Percentiles rank a stretch among this genome's conserved stretches.
Evolutionary conservation across 2,113 vertebrate genomes (phyloP).

Genomic region (Orycteropus afer): DNA sequence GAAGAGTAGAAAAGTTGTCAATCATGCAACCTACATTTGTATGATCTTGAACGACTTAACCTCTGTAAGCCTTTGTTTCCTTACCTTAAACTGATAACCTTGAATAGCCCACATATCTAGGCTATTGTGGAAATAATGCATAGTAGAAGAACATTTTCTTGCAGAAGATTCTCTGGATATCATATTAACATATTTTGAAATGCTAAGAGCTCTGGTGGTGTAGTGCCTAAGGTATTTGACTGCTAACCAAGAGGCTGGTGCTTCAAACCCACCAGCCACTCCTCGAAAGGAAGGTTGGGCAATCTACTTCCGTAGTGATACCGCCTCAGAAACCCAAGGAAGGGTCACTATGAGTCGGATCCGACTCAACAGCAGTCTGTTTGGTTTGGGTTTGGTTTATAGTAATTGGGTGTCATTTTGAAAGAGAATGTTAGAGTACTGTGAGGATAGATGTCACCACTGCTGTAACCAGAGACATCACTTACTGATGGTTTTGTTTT

Average conservation of each 20-base stretch:
- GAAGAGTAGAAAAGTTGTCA: neutral
- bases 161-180: neutral
- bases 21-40: neutral
- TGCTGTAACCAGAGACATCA: neutral
- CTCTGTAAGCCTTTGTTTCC: neutral
- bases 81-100: neutral
- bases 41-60: neutral
- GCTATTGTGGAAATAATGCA: constrained; percentile 1
- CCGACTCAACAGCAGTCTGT: too few species aligned
- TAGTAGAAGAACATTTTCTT: constrained; percentile 40
- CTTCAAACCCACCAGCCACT: too few species aligned
- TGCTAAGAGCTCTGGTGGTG: neutral
- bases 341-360: too few species aligned
- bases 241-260: too few species aligned
- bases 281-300: too few species aligned
- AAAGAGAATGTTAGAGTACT: neutral
- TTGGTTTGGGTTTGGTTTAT: too few species aligned
- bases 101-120: neutral
- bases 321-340: too few species aligned
- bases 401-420: neutral
- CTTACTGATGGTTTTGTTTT: neutral
- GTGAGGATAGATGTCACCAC: neutral
- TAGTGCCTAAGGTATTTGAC: too few species aligned
- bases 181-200: constrained; percentile 33
- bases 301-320: too few species aligned